These are phyloP conservation scores for Loxodonta africana DNA, from an alignment of 2,113 vertebrate species.

Conservation along the genomic window DNA sequence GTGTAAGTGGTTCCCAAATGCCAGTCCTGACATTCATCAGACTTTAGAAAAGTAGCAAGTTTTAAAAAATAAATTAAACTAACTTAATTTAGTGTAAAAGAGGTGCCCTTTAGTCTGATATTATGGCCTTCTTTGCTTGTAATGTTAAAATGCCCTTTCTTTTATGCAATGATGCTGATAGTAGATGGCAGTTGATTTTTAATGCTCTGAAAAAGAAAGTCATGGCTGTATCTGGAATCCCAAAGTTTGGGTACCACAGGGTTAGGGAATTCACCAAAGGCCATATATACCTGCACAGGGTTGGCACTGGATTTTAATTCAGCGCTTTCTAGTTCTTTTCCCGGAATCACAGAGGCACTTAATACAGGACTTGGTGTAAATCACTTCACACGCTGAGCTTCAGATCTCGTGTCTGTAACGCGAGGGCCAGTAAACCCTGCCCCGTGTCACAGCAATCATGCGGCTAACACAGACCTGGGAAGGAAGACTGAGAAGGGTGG, in stretches of 20 bases:
- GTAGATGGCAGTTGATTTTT: background rate
- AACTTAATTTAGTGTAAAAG: constrained; percentile 14
- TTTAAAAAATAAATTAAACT: background rate
- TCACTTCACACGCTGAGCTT: constrained; percentile 2
- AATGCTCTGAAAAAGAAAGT: background rate
- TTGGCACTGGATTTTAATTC: background rate
- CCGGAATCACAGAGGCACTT: background rate
- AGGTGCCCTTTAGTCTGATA: background rate
- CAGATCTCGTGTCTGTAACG: background rate
- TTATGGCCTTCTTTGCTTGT: background rate
- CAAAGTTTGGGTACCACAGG: background rate
- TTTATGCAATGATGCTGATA: background rate
- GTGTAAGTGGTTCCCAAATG: background rate
- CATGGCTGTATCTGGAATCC: background rate
- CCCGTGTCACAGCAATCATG: background rate
- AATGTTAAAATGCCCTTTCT: constrained; percentile 30
- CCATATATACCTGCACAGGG: background rate
- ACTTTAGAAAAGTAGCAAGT: background rate
- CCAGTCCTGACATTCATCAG: background rate
- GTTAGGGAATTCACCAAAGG: background rate
- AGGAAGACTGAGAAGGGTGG: background rate
- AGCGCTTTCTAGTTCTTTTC: background rate
- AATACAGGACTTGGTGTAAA: background rate
- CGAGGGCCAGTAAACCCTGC: background rate
- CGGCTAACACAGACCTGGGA: background rate